Percentiles rank a stretch among this genome's conserved stretches.
phyloP scores from a whole-genome alignment of 2,113 vertebrate genomes.

The Arenaria interpres region DNA sequence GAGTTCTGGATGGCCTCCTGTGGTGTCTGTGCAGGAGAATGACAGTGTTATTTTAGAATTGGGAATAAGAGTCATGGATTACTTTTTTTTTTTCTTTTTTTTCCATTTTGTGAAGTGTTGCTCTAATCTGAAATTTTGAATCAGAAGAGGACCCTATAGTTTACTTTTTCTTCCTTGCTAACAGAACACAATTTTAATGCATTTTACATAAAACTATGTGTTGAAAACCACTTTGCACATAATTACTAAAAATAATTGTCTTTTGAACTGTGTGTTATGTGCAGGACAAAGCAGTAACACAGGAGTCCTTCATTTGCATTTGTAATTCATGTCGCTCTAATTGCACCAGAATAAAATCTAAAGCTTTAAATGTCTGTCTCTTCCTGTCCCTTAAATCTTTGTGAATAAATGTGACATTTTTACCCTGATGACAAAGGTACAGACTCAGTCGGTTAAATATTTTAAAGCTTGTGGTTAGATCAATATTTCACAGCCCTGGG shows the following conservation, averaged over 20 bases:
- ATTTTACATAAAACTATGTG: neutral
- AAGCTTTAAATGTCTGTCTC: neutral
- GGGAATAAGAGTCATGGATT: neutral
- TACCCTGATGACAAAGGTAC: neutral
- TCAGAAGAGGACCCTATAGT: neutral
- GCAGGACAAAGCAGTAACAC: neutral
- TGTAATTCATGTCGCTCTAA: neutral
- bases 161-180: neutral
- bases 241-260: constrained; percentile 1
- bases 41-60: neutral
- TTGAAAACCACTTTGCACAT: neutral
- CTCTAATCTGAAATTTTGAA: neutral
- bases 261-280: neutral
- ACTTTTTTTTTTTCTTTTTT: neutral
- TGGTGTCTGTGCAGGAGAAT: neutral
- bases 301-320: neutral
- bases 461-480: constrained; percentile 36
- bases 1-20: neutral
- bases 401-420: neutral
- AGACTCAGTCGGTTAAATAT: constrained; percentile 38
- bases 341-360: neutral
- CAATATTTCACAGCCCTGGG: neutral
- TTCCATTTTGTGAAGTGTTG: neutral
- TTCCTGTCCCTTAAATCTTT: constrained; percentile 2
- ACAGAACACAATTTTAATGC: neutral